Percentiles rank a stretch among this genome's conserved stretches.
These are phyloP conservation scores for Furcifer pardalis DNA, from an alignment of 2,797 vertebrate genomes.

Conservation along the genomic window DNA sequence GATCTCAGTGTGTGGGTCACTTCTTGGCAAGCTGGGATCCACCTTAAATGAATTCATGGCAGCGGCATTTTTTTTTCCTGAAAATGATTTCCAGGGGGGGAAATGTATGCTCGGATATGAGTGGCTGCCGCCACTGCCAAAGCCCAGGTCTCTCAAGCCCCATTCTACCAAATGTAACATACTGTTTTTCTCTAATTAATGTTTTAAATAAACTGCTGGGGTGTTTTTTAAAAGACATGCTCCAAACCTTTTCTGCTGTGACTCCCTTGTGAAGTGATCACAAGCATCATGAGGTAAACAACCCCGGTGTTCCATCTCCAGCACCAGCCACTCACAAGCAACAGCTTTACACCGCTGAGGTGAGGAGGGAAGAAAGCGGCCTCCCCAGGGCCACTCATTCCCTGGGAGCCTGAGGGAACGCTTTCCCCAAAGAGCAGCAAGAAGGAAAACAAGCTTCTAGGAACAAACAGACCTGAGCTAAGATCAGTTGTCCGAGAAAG, in stretches of 20 bases:
- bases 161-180: too few species aligned
- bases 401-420: constrained; percentile 50
- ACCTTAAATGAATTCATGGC: too few species aligned
- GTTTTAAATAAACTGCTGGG: too few species aligned
- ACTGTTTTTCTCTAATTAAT: too few species aligned
- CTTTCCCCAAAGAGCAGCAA: background rate
- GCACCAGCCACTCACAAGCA: background rate
- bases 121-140: too few species aligned
- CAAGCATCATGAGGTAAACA: background rate
- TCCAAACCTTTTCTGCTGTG: background rate
- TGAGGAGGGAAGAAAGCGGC: constrained; percentile 28
- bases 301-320: background rate
- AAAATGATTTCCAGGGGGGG: too few species aligned
- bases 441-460: background rate
- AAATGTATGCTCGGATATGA: too few species aligned
- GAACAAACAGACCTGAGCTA: background rate
- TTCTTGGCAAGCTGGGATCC: too few species aligned
- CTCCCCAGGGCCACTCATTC: constrained; percentile 35
- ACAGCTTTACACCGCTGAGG: constrained; percentile 31
- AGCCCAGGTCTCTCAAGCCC: too few species aligned
- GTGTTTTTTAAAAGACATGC: too few species aligned
- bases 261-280: background rate
- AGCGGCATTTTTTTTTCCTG: too few species aligned
- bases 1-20: too few species aligned
- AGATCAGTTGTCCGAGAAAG: background rate